Evolutionary conservation across 2,888 invertebrate species (phyloP).

Genomic region (Bellardia bayeri): DNA sequence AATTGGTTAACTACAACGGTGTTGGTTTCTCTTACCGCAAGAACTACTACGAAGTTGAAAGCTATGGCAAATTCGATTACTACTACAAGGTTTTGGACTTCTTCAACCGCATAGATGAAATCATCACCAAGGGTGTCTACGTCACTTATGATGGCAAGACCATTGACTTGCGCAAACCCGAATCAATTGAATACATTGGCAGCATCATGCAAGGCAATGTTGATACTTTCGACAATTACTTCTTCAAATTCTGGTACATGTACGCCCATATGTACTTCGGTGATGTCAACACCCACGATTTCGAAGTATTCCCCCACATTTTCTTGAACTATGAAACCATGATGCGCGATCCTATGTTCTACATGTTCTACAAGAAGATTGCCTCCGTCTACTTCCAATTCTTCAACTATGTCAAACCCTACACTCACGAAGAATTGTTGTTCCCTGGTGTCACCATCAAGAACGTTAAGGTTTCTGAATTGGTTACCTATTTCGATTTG

Average conservation of each 20-base stretch:
- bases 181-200: constrained; percentile 88
- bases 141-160: constrained; percentile 80
- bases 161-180: constrained; percentile 86
- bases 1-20: constrained; percentile 87
- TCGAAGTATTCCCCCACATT: constrained; percentile 84
- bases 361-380: constrained; percentile 88
- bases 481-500: constrained; percentile 88
- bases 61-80: constrained; percentile 79
- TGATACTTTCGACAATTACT: constrained; percentile 79
- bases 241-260: constrained; percentile 79
- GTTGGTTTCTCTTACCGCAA: constrained; percentile 86
- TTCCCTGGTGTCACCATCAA: constrained; percentile 88
- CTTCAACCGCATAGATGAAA: constrained; percentile 85
- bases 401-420: constrained; percentile 86
- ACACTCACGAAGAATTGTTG: constrained; percentile 86
- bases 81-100: constrained; percentile 78
- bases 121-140: constrained; percentile 85
- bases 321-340: constrained; percentile 88
- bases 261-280: constrained; percentile 79
- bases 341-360: constrained; percentile 90
- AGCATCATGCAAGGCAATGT: constrained; percentile 87
- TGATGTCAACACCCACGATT: constrained; percentile 77
- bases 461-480: constrained; percentile 86
- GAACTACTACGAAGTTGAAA: constrained; percentile 82
- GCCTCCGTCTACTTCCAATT: constrained; percentile 86